A percentile compares a stretch with the other conserved stretches of the same genome.
Conservation (phyloP, 1,140 invertebrate species). For the Oncopeltus fasciatus region DNA sequence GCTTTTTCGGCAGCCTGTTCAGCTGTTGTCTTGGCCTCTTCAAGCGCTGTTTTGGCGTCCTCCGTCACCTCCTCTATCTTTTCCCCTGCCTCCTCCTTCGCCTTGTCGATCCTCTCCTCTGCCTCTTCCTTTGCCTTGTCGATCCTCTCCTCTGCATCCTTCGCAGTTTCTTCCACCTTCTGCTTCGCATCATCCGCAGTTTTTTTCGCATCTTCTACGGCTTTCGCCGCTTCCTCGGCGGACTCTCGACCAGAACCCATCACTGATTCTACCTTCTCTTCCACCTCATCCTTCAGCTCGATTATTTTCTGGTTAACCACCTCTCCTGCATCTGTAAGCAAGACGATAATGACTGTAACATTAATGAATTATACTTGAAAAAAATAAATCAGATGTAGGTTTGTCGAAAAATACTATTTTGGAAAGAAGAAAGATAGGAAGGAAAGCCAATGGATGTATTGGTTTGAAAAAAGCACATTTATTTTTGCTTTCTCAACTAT, state of each 20-base stretch:
- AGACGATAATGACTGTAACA: too few species aligned
- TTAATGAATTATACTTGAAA: too few species aligned
- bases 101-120: slow-evolving; percentile 4
- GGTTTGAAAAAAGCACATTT: too few species aligned
- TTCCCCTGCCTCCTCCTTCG: neutral
- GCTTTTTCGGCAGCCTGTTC: too few species aligned
- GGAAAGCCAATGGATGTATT: too few species aligned
- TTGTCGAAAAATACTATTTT: too few species aligned
- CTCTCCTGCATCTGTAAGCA: slow-evolving; percentile 14
- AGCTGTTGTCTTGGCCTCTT: neutral
- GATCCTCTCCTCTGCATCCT: neutral
- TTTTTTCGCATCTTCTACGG: neutral
- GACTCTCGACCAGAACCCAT: neutral
- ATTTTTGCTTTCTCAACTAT: too few species aligned
- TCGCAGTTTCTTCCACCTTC: neutral
- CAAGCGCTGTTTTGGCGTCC: neutral
- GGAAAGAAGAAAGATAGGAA: too few species aligned
- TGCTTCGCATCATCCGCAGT: neutral
- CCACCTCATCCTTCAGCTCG: slow-evolving; percentile 13
- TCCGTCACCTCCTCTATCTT: neutral
- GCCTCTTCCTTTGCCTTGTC: slow-evolving; percentile 4
- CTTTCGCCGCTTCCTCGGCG: neutral
- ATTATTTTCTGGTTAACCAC: slow-evolving; percentile 13
- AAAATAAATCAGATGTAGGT: too few species aligned
- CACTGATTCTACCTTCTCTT: slow-evolving; percentile 14